phyloP scores from a whole-genome alignment of 2,888 invertebrate species.

The Sinhomidia bicolor region DNA sequence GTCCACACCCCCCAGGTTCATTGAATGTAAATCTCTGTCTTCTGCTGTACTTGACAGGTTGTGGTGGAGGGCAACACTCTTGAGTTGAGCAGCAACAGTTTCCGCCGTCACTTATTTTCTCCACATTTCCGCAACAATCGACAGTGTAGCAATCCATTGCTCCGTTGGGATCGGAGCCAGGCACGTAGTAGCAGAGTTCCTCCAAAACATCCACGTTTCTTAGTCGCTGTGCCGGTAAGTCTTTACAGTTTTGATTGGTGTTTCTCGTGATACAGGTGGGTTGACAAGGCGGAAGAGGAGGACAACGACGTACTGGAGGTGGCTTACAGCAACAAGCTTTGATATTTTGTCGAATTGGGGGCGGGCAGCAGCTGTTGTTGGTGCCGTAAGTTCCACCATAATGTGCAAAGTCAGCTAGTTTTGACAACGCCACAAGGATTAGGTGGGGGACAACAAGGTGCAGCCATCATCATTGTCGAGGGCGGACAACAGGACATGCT shows the following conservation, averaged over 20 bases:
- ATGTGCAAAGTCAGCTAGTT: conserved; percentile 45
- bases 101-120: conserved; percentile 46
- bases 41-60: conserved; percentile 71
- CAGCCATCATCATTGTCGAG: too few relatives aligned
- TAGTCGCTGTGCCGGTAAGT: conserved; percentile 59
- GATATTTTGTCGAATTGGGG: too few relatives aligned
- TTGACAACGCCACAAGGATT: conserved; percentile 11
- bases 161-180: conserved; percentile 24
- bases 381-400: conserved; percentile 29
- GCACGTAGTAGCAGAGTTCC: conserved; percentile 69
- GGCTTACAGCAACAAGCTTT: neutral
- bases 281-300: conserved; percentile 37
- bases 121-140: conserved; percentile 59
- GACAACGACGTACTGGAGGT: neutral
- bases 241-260: conserved; percentile 24
- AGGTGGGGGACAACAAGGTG: neutral
- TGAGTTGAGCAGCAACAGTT: neutral
- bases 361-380: neutral
- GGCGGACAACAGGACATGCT: neutral
- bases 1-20: conserved; percentile 19
- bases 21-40: conserved; percentile 73
- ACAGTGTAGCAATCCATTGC: conserved; percentile 65
- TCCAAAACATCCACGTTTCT: conserved; percentile 71
- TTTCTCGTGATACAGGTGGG: conserved; percentile 18
- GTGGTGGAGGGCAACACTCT: neutral